Evolutionary conservation across 37 sponge, comb jelly and placozoan genomes (phyloP), one percentile per base, ranked within the genome.

Genomic region (Halichondria panicea): DNA sequence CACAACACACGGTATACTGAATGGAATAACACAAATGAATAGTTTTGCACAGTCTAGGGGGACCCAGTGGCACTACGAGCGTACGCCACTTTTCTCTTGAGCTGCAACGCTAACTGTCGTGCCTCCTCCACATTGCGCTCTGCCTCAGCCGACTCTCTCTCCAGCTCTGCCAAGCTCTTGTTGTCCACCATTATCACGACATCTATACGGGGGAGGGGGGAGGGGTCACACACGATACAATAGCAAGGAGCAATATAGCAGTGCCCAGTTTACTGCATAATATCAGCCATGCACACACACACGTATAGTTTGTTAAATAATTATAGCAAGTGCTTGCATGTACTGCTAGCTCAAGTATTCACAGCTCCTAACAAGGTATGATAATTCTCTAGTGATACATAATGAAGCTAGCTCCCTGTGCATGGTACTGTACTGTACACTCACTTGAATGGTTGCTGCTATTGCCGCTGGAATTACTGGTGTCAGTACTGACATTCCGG

Each of bases 91-190:
- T 43, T 69, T 35, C 70, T 48, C 45, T 35, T 37, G 24, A 79
- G 70, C 13, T 54, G 19, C 22, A 25, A 11, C 24, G 80, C 80
- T 48, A 22, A 59, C 36, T 19, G 25, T 50, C 28, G 67, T 6
- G 80, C 60, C 18, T 69, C 80, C 19, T 42, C 31, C 6, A 70
- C 80, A 15, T 44, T 0, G 24, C 37, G 41, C 59, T 79, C 70
- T 44, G 80, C 80, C 11, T 76, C 77, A 35, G 18, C 40, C 0
- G 70, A 70, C 37, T 67, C 80, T 25, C 43, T 67, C 80, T 79
- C 80, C 21, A 79, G 8, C 48, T 68, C 61, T 43, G 69, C 80
- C 32, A 69, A 24, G 22, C 35, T 65, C 21, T 44, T 32, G 24
- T 79, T n/a, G 13, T 35, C 68, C 39, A 56, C 41, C 36, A 33